Percentiles rank a stretch among this genome's conserved stretches.
Evolutionary conservation across 2,888 invertebrate genomes (phyloP).

Genomic region (Drosophila robusta): DNA sequence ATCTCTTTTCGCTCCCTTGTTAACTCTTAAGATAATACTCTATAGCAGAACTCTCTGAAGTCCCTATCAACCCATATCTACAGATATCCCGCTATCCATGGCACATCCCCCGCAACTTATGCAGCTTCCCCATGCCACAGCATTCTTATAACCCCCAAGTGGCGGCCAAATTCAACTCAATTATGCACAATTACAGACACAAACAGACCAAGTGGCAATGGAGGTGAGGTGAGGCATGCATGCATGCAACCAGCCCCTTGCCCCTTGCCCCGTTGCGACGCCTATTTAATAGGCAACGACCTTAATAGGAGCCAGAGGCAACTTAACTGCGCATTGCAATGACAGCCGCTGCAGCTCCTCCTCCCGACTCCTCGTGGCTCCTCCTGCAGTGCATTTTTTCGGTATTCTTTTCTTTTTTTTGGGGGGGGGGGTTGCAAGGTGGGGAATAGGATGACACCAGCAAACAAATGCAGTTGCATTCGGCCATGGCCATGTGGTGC

Average conservation of each 20-base stretch:
- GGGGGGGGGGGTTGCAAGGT: background rate
- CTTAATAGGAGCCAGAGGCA: constrained; percentile 57
- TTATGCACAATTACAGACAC: constrained; percentile 77
- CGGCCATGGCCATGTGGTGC: constrained; percentile 28
- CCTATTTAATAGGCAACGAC: constrained; percentile 65
- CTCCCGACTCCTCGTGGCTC: constrained; percentile 19
- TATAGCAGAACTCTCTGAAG: background rate
- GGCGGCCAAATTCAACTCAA: constrained; percentile 66
- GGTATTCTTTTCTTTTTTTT: constrained; percentile 15
- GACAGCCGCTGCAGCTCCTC: constrained; percentile 22
- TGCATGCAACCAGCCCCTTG: constrained; percentile 8
- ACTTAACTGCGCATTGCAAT: constrained; percentile 45
- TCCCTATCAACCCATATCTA: background rate
- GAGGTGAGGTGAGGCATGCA: constrained; percentile 25
- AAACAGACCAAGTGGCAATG: constrained; percentile 64
- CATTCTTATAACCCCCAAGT: constrained; percentile 30
- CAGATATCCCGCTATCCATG: background rate
- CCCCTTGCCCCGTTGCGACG: constrained; percentile 15
- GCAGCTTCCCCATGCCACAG: background rate
- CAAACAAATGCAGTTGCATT: constrained; percentile 41
- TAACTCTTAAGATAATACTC: too few relatives aligned
- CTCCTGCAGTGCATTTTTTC: constrained; percentile 30
- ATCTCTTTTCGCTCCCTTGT: too few relatives aligned
- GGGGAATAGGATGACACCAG: constrained; percentile 21
- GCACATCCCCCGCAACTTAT: background rate